Evolutionary conservation across 2,113 vertebrate species (phyloP), one percentile per base, ranked within the genome.

Genomic region (Tympanuchus pallidicinctus): DNA sequence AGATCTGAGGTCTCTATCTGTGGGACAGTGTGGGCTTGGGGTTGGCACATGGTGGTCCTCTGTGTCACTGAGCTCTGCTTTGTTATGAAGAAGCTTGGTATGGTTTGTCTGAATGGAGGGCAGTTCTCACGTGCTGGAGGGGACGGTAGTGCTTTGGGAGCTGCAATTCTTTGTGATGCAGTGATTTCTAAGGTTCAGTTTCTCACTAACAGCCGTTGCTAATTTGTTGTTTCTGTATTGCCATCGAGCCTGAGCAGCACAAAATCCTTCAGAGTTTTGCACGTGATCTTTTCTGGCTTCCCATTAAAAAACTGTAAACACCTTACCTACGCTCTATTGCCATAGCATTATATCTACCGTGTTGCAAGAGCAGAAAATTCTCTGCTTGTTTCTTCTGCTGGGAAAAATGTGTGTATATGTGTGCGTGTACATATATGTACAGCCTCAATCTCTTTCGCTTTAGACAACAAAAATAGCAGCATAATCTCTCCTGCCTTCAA

Each of bases 401-500:
- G 60, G 28, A 76, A 60, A 89, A 77, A 43, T 38, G 3, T 6
- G 13, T 24, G 15, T 56, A 13, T 78, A 19, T 70, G 5, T 87
- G 18, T 24, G 12, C 13, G 13, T 25, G 38, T 36, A 16, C 43
- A 18, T 61, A 19, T 25, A 18, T 25, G 32, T n/a, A 60, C 86
- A 66, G 61, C 65, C 76, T 92, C 80, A 36, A 21, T 86, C 93
- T 80, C 76, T 78, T 88, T 71, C 83, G 91, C 76, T 94, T 88
- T 81, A 0, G 0, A 40, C 86, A 48, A 57, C 86, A 88, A 91
- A 94, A 95, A 91, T 94, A 94, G 92, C 86, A 92, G 74, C 74
- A 61, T 72, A 95, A 74, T 78, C 88, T 86, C 84, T 69, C 69
- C 73, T 78, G 77, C 72, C 89, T 93, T 86, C 52, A 30, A 91